Conservation (phyloP, 2,888 invertebrate genomes). For the Dascillus cervinus region DNA sequence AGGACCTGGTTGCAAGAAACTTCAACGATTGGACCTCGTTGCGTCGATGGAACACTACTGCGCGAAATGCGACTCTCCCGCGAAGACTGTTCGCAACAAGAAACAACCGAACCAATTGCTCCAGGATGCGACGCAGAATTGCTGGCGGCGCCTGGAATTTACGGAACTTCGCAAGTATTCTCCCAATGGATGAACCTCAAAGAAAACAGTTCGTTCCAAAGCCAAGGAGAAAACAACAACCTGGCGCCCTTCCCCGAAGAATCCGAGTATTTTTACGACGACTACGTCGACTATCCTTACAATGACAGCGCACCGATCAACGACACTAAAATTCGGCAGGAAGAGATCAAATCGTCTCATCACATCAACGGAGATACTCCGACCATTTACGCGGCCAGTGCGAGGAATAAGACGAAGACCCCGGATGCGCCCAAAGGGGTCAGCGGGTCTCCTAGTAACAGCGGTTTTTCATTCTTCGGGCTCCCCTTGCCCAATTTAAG, state of each 20-base stretch:
- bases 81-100: slow-evolving; percentile 53
- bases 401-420: slow-evolving; percentile 31
- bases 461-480: slow-evolving; percentile 77
- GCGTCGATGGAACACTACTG: slow-evolving; percentile 70
- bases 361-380: slow-evolving; percentile 52
- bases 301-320: slow-evolving; percentile 45
- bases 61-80: slow-evolving; percentile 64
- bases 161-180: slow-evolving; percentile 52
- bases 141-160: slow-evolving; percentile 35
- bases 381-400: slow-evolving; percentile 49
- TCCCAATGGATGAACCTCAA: slow-evolving; percentile 49
- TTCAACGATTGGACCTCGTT: slow-evolving; percentile 66
- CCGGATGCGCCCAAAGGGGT: slow-evolving; percentile 31
- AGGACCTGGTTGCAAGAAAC: slow-evolving; percentile 75
- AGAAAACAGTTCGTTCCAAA: slow-evolving; percentile 43
- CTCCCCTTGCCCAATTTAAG: slow-evolving; percentile 71
- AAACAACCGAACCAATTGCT: slow-evolving; percentile 47
- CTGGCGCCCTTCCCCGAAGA: slow-evolving; percentile 62
- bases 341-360: slow-evolving; percentile 35
- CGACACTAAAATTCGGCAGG: slow-evolving; percentile 26
- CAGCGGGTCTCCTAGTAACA: slow-evolving; percentile 45
- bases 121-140: slow-evolving; percentile 67
- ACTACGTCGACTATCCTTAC: slow-evolving; percentile 70
- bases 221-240: slow-evolving; percentile 44
- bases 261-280: slow-evolving; percentile 77